phyloP scores from a whole-genome alignment of 2,888 invertebrate genomes.

The Erebia ligea region DNA sequence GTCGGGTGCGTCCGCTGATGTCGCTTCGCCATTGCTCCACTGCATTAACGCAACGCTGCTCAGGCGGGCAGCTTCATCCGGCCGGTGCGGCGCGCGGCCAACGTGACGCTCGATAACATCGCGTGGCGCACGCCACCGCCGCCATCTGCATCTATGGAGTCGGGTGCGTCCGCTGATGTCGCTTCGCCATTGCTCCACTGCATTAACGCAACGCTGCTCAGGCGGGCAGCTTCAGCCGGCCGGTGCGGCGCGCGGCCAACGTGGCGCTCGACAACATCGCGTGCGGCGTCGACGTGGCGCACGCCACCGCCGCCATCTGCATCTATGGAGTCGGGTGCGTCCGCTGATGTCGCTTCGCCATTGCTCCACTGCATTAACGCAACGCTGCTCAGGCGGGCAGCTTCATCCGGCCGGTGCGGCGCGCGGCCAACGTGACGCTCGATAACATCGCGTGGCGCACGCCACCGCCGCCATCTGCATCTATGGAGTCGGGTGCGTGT shows the following conservation, averaged over 20 bases:
- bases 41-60: too few relatives aligned
- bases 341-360: not conserved
- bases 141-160: constrained; percentile 75
- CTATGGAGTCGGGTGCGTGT: constrained; percentile 67
- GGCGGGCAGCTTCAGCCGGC: constrained; percentile 88
- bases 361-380: not conserved
- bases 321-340: constrained; percentile 63
- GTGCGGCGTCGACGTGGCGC: constrained; percentile 84
- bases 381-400: constrained; percentile 90
- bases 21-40: not conserved
- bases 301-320: constrained; percentile 79
- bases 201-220: too few relatives aligned
- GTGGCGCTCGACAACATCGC: constrained; percentile 87
- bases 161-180: constrained; percentile 47
- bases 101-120: constrained; percentile 86
- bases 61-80: constrained; percentile 89
- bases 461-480: constrained; percentile 78
- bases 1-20: constrained; percentile 49
- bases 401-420: constrained; percentile 88
- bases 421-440: constrained; percentile 88
- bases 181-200: not conserved
- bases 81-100: constrained; percentile 89
- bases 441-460: constrained; percentile 86
- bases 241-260: constrained; percentile 90
- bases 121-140: constrained; percentile 82